Conservation (phyloP, 2,888 invertebrate genomes). For the Epinotia demarniana region DNA sequence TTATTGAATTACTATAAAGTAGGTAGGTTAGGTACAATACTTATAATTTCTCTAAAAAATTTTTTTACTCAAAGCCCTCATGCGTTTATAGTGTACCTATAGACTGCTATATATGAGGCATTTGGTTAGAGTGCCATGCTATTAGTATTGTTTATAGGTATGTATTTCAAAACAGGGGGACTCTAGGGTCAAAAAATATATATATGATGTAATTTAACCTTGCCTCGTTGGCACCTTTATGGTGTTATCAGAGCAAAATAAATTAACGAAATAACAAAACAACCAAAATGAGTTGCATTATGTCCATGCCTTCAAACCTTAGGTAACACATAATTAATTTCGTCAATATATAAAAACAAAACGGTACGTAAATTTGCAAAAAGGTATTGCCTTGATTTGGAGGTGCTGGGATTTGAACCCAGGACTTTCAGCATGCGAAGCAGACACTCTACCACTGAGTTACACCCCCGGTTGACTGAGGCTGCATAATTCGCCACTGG, state of each 20-base stretch:
- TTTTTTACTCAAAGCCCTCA: no score
- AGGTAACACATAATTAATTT: no score
- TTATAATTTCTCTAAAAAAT: no score
- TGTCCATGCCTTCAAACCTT: no score
- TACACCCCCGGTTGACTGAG: constrained; percentile 69
- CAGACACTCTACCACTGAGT: constrained; percentile 86
- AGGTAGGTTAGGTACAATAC: no score
- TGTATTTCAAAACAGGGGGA: no score
- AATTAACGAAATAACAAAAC: background rate
- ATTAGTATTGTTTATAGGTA: background rate
- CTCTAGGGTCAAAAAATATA: background rate
- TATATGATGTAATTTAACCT: constrained; percentile 3
- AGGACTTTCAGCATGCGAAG: constrained; percentile 88
- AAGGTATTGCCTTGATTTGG: constrained; percentile 60
- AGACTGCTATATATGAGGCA: no score
- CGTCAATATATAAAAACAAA: no score
- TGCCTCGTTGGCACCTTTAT: background rate
- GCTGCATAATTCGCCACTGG: background rate
- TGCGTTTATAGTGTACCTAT: no score
- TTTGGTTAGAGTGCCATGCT: no score
- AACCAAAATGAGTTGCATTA: no score
- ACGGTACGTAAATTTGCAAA: background rate
- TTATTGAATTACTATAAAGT: no score
- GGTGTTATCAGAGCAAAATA: background rate
- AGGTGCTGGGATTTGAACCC: constrained; percentile 88